phyloP scores from a whole-genome alignment of 2,888 invertebrate species.

The Spodoptera littoralis region DNA sequence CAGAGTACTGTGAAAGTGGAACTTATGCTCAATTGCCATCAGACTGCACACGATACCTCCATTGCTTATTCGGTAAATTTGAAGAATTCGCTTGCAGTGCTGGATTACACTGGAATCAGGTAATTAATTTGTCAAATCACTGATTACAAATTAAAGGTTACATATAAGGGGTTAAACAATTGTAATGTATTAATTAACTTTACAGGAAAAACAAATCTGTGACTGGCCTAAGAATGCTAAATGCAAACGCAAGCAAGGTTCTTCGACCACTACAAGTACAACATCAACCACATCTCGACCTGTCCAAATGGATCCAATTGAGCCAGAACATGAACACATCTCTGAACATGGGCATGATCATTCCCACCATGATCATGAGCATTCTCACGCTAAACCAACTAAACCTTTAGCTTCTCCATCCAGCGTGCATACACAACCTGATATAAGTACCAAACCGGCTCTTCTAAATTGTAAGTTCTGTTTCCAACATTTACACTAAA shows the following conservation, averaged over 20 bases:
- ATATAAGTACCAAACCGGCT: constrained; percentile 68
- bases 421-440: constrained; percentile 64
- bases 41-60: constrained; percentile 92
- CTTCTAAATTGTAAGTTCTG: constrained; percentile 74
- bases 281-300: constrained; percentile 64
- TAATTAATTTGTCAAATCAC: constrained; percentile 59
- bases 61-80: constrained; percentile 94
- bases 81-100: constrained; percentile 92
- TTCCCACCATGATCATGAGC: constrained; percentile 36
- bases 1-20: constrained; percentile 89
- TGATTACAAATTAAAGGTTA: too few species aligned
- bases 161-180: too few species aligned
- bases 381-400: constrained; percentile 48
- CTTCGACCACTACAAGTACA: constrained; percentile 63
- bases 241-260: constrained; percentile 81
- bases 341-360: constrained; percentile 30
- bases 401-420: constrained; percentile 74
- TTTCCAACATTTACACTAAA: constrained; percentile 48
- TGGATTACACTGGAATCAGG: constrained; percentile 93
- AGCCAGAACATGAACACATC: constrained; percentile 30
- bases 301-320: constrained; percentile 53
- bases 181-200: constrained; percentile 8
- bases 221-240: constrained; percentile 92
- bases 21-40: constrained; percentile 90
- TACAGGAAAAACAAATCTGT: constrained; percentile 90